These are phyloP conservation scores for Hippocampus mohnikei DNA, from an alignment of 2,113 vertebrate species.

Conservation along the genomic window DNA sequence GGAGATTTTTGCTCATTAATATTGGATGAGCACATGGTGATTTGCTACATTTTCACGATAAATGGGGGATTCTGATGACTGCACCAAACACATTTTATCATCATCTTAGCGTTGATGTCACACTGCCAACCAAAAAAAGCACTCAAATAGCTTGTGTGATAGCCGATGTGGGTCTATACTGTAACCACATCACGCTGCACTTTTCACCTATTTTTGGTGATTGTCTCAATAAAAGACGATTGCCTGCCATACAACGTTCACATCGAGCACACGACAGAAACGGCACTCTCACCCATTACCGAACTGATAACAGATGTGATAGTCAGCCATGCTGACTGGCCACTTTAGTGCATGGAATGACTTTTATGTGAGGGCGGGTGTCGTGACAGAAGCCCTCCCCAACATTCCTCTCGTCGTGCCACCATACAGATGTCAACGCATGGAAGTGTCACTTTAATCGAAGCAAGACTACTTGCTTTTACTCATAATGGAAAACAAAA, in stretches of 20 bases:
- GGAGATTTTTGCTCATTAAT: neutral
- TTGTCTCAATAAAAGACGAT: neutral
- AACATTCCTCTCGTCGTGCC: neutral
- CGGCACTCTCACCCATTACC: neutral
- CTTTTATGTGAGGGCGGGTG: conserved; percentile 28
- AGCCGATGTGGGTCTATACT: neutral
- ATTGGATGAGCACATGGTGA: neutral
- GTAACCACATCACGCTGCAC: neutral
- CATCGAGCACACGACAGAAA: neutral
- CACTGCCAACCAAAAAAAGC: too few relatives aligned
- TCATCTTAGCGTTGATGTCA: too few relatives aligned
- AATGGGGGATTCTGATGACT: neutral
- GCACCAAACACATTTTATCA: too few relatives aligned
- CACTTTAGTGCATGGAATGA: conserved; percentile 32
- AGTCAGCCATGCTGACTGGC: conserved; percentile 15
- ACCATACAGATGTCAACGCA: conserved; percentile 30
- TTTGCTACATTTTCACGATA: neutral
- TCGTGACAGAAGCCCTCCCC: conserved; percentile 22
- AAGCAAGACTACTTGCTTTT: conserved; percentile 23
- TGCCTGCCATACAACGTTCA: neutral
- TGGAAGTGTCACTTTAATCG: conserved; percentile 33
- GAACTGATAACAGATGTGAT: neutral
- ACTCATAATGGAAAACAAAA: conserved; percentile 23
- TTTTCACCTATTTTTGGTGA: neutral
- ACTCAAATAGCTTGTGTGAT: too few relatives aligned